These are phyloP conservation scores for Tragelaphus strepsiceros DNA, from an alignment of 2,113 vertebrate genomes.

Conservation along the genomic window DNA sequence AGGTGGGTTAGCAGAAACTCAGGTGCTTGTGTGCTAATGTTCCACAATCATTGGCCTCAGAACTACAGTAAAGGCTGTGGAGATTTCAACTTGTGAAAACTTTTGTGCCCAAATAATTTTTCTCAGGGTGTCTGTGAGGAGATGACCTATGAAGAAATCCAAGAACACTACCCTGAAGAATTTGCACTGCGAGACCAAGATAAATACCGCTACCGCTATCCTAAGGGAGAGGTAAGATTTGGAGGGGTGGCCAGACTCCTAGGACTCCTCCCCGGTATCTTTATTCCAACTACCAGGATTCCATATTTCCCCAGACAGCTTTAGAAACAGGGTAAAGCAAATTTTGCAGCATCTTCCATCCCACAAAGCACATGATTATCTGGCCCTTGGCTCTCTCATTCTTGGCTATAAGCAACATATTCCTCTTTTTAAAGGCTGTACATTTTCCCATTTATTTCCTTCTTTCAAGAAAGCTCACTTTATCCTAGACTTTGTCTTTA, in stretches of 20 bases:
- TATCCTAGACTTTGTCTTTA: slow-evolving; percentile 4
- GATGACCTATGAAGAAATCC: slow-evolving; percentile 94
- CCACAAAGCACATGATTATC: neutral
- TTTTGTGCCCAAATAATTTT: slow-evolving; percentile 17
- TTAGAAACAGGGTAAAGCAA: slow-evolving; percentile 20
- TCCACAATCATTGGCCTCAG: neutral
- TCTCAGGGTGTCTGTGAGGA: slow-evolving; percentile 93
- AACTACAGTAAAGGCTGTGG: neutral
- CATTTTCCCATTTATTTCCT: neutral
- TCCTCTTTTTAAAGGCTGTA: neutral
- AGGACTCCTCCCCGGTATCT: neutral
- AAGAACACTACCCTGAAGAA: slow-evolving; percentile 87
- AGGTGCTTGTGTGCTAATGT: neutral
- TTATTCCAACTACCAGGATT: neutral
- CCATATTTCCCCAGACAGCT: neutral
- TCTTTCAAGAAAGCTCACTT: neutral
- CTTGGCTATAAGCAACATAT: neutral
- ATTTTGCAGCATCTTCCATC: slow-evolving; percentile 27
- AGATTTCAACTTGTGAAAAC: neutral
- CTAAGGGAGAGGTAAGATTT: slow-evolving; percentile 90
- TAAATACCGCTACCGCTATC: slow-evolving; percentile 95
- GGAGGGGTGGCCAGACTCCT: neutral
- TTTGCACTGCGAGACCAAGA: slow-evolving; percentile 93
- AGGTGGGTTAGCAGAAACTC: slow-evolving; percentile 7
- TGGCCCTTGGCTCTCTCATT: neutral